Evolutionary conservation across 2,797 vertebrate genomes (phyloP), one percentile per base, ranked within the genome.

Genomic region (Eutrigla gurnardus): DNA sequence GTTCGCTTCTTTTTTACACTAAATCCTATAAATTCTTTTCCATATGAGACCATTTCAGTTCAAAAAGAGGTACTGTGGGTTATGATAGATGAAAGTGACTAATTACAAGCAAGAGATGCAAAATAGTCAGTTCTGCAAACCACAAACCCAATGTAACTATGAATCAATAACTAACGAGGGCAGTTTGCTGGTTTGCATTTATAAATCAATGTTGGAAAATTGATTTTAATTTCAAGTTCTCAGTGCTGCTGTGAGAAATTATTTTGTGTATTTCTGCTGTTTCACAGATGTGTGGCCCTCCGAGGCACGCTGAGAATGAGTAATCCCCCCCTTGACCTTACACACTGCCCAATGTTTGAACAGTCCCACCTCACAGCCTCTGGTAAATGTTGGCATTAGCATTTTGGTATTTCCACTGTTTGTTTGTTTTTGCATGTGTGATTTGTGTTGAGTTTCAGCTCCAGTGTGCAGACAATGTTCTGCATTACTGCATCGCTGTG

Each of bases 341-440:
- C 77, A 85, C 88, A 81, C 78, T 76, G 76, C 79, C 83, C 75
- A 66, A 79, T 93, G 91, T 95, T 94, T 94, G 90, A 93, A 91
- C 90, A 91, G 88, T 79, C 75, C 87, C 84, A 84, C 88, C 91
- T 88, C 91, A 5, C 81, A 86, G 90, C 86, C 86, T 72, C 88
- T 76, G 82, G 91, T 93, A 95, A 96, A 96, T 95, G 94, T 94
- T 96, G 88, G 78, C 86, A 95, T 95, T 95, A 95, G 94, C 94
- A 96, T 95, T 94, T 94, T 95, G 94, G 92, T 92, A 94, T 95
- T 95, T 95, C 70, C 88, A 88, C 81, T 84, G 85, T 89, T 90
- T 89, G 88, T 49, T 83, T 88, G 81, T 46, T 54, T 85, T 87
- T 82, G 63, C 82, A 82, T 85, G 73, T 75, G 75, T 60, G 76